A percentile compares a stretch with the other conserved stretches of the same genome.
phyloP scores from a whole-genome alignment of 2,797 vertebrate genomes.

The Buphagus erythrorhynchus region DNA sequence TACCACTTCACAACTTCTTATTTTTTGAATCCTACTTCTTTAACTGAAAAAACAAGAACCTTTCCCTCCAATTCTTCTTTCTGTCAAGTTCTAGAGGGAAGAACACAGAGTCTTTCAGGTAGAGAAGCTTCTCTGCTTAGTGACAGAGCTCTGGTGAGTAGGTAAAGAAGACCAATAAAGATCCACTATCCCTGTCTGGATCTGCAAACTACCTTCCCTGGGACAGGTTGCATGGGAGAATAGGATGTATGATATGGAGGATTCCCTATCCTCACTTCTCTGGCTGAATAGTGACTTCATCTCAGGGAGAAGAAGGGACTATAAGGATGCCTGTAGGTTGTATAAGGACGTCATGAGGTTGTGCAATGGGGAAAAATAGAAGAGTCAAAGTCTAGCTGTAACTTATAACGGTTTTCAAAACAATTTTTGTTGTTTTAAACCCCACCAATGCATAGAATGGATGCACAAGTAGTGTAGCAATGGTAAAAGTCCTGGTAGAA shows the following conservation, averaged over 20 bases:
- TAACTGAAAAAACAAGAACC: background rate
- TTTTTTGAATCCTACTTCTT: background rate
- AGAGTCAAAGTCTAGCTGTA: background rate
- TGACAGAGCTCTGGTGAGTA: background rate
- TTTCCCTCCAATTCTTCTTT: background rate
- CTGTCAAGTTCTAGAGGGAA: background rate
- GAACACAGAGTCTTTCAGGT: background rate
- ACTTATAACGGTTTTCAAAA: background rate
- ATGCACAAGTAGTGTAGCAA: background rate
- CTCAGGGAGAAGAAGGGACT: background rate
- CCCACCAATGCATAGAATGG: background rate
- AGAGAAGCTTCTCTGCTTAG: background rate
- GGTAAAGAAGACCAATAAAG: background rate
- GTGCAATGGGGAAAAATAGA: background rate
- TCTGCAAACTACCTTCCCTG: background rate
- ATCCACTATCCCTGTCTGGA: background rate
- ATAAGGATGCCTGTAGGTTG: too few relatives aligned
- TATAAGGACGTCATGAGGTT: background rate
- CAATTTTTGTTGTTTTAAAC: background rate
- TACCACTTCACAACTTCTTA: background rate
- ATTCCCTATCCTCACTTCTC: background rate
- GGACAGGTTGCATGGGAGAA: background rate
- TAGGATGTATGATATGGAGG: background rate
- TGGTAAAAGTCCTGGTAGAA: background rate
- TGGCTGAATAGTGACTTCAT: fast-evolving